Percentiles rank a stretch among this genome's conserved stretches.
phyloP scores from a whole-genome alignment of 1,140 invertebrate species.

The Aporrectodea caliginosa region DNA sequence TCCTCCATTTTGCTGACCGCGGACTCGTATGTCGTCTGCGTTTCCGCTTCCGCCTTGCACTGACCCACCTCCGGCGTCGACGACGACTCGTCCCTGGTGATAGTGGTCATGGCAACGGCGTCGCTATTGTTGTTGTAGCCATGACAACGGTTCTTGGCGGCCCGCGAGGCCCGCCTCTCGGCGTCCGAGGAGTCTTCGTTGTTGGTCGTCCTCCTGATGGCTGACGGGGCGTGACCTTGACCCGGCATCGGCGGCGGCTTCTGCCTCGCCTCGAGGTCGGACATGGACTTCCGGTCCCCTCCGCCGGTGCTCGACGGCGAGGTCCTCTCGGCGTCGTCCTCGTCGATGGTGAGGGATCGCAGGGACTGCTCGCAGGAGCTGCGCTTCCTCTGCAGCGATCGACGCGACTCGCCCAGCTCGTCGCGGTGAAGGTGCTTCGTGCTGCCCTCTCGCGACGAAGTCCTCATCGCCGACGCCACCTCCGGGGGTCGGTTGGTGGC shows the following conservation, averaged over 20 bases:
- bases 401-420: background rate
- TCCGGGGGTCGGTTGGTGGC: background rate
- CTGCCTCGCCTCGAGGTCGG: no score
- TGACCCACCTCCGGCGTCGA: background rate
- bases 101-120: no score
- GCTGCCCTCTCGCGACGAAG: constrained; percentile 14
- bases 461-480: constrained; percentile 2
- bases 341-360: constrained; percentile 21
- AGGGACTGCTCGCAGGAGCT: constrained; percentile 26
- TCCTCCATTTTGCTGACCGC: background rate
- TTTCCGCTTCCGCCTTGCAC: background rate
- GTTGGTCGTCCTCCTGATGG: no score
- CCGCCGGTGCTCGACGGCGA: background rate
- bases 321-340: constrained; percentile 16
- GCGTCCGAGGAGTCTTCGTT: no score
- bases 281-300: background rate
- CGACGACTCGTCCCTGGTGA: background rate
- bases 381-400: constrained; percentile 15
- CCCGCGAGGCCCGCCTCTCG: no score
- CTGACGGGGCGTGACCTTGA: no score
- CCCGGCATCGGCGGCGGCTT: no score
- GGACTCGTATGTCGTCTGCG: background rate
- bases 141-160: no score
- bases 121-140: no score
- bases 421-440: background rate